These are phyloP conservation scores for Ctenosaura bakeri DNA, from an alignment of 2,797 vertebrate species.

Conservation along the genomic window DNA sequence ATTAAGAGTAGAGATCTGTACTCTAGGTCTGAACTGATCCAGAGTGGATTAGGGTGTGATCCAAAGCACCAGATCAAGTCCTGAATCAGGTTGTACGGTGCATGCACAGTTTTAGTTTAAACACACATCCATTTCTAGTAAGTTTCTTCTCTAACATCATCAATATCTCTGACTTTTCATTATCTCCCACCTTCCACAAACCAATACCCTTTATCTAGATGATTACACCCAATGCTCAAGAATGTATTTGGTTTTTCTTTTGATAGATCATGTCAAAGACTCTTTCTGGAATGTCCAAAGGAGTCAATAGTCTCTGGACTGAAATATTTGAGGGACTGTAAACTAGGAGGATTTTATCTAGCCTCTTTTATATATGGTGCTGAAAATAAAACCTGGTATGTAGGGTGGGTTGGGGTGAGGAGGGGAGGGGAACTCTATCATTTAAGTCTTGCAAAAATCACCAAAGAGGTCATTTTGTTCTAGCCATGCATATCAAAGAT, in stretches of 20 bases:
- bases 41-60: no score
- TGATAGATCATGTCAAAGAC: neutral
- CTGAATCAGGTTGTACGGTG: no score
- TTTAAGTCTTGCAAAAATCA: neutral
- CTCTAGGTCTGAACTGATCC: no score
- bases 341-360: neutral
- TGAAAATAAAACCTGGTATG: neutral
- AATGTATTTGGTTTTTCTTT: neutral
- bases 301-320: neutral
- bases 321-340: neutral
- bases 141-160: neutral
- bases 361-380: neutral
- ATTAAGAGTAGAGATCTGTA: no score
- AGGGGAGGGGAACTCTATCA: neutral
- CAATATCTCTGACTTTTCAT: neutral
- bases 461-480: neutral
- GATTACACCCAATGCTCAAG: neutral
- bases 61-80: no score
- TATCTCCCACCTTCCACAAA: neutral
- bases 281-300: neutral
- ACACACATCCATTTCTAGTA: neutral
- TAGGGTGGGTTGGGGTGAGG: no score
- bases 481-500: neutral
- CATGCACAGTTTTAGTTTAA: neutral
- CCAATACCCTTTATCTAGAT: neutral